Evolutionary conservation across 2,113 vertebrate genomes (phyloP), one percentile per base, ranked within the genome.

Genomic region (Athene noctua): DNA sequence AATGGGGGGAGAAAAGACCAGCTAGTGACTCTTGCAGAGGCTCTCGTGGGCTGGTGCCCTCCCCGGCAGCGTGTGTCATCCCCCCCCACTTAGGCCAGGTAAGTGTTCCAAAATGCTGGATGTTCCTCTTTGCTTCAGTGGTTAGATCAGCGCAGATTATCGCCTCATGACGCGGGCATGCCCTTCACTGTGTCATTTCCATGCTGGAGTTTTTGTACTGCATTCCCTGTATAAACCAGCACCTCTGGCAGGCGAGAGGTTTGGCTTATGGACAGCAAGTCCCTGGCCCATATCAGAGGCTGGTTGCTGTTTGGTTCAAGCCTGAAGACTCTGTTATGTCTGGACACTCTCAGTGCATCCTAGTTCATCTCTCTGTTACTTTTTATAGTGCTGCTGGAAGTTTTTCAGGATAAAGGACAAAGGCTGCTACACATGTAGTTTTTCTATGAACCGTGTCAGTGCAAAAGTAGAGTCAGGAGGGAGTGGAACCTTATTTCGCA

Each of bases 121-220:
- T 59, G 30, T 75, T 70, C 27, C 32, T 65, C 40, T 65, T 78
- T 30, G 25, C 55, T 86, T 80, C 46, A 49, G 44, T 17, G 82
- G 13, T 75, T 34, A 80, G 52, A 27, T 61, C 54, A 86, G 86
- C 40, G 26, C 79, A 78, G 59, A 22, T 18, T 38, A 11, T 74
- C 63, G 23, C 47, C 27, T 32, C 0, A 0, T 36, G 67, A 29
- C 52, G n/a, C 1, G 0, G 36, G 5, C 17, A 0, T 85, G 59
- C 51, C 75, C 84, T 34, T 20, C 32, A 12, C 34, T 1, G 1
- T 21, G 51, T 67, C 32, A 67, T 70, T 72, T 11, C 55, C 2
- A 0, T 51, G 59, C 94, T 77, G 62, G 68, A 29, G 32, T 1
- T 94, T 67, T 36, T 55, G 16, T 59, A 1, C 32, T 11, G 36